Percentiles rank a stretch among this genome's conserved stretches.
These are phyloP conservation scores for Xestia c-nigrum DNA, from an alignment of 2,888 invertebrate genomes.

Conservation along the genomic window DNA sequence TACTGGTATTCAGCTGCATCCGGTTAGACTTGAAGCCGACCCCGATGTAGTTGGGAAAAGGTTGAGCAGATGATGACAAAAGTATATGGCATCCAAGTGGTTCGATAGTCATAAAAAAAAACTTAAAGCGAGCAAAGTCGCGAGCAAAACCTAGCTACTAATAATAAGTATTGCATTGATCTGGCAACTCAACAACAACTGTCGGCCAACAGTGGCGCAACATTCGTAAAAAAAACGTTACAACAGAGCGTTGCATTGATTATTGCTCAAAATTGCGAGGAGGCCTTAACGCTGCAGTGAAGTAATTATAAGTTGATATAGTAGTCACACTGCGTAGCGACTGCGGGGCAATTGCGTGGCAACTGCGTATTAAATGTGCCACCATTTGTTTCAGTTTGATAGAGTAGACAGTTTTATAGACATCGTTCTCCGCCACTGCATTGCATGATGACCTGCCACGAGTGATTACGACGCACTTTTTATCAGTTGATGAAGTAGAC, in stretches of 20 bases:
- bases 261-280: background rate
- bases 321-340: slow-evolving; percentile 20
- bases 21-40: no score
- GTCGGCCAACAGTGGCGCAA: slow-evolving; percentile 18
- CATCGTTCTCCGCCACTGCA: slow-evolving; percentile 15
- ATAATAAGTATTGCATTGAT: slow-evolving; percentile 51
- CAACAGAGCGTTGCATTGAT: slow-evolving; percentile 5
- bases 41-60: no score
- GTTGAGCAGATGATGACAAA: no score
- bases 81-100: background rate
- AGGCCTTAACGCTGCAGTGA: background rate
- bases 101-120: background rate
- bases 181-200: slow-evolving; percentile 38
- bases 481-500: background rate
- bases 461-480: background rate
- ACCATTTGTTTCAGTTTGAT: slow-evolving; percentile 8
- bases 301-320: background rate
- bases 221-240: slow-evolving; percentile 33
- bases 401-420: background rate
- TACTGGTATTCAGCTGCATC: no score
- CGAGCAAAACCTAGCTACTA: slow-evolving; percentile 7
- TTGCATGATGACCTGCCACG: slow-evolving; percentile 12
- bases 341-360: slow-evolving; percentile 33
- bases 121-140: background rate
- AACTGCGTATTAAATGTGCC: slow-evolving; percentile 19